A percentile compares a stretch with the other conserved stretches of the same genome.
phyloP scores from a whole-genome alignment of 2,113 vertebrate species.

The Condylura cristata region DNA sequence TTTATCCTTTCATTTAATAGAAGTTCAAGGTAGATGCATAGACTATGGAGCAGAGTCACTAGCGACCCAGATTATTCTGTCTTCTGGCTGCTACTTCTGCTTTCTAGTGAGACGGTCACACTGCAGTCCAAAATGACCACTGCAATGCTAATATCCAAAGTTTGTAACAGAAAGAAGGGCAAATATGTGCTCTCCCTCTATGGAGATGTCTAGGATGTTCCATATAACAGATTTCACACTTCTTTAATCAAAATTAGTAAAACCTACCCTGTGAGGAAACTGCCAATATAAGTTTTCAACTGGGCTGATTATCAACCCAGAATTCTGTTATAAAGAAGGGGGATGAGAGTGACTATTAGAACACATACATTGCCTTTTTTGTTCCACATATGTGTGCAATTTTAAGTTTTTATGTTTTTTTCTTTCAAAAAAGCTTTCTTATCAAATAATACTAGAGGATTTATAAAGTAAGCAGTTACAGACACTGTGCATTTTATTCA shows the following conservation, averaged over 20 bases:
- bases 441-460: not conserved
- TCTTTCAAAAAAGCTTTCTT: not conserved
- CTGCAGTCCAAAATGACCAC: not conserved
- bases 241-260: not conserved
- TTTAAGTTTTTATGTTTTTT: not conserved
- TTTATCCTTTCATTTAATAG: not conserved
- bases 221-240: not conserved
- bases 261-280: not conserved
- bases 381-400: not conserved
- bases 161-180: not conserved
- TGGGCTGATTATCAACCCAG: not conserved
- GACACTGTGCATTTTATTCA: not conserved
- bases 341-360: not conserved
- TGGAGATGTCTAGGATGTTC: not conserved
- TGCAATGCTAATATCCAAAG: not conserved
- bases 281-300: not conserved
- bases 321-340: not conserved
- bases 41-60: not conserved
- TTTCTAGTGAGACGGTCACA: not conserved
- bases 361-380: not conserved
- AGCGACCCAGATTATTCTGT: not conserved
- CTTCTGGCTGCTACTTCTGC: not conserved
- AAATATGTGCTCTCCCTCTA: not conserved
- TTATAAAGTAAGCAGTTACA: not conserved
- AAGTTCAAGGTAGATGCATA: not conserved